Conservation (phyloP, 2,888 invertebrate species). For the Caenorhabditis plicata region DNA sequence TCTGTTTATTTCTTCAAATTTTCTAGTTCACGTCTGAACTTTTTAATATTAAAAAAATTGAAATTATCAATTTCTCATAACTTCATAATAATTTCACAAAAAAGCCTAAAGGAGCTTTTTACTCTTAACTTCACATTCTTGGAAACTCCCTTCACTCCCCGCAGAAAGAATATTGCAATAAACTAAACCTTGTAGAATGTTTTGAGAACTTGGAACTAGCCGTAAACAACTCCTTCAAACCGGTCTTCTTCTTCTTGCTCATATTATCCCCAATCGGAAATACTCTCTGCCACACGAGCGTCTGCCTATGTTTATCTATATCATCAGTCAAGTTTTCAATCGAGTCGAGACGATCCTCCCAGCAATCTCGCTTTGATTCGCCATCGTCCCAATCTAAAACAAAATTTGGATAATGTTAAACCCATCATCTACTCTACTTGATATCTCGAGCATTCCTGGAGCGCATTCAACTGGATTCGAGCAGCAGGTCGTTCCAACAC, state of each 20-base stretch:
- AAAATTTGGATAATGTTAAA: neutral
- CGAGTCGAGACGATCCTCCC: slow-evolving; percentile 29
- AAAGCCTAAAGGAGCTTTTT: too few relatives aligned
- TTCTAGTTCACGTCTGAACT: too few relatives aligned
- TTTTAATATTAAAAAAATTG: too few relatives aligned
- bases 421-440: slow-evolving; percentile 65
- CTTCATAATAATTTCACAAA: too few relatives aligned
- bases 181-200: slow-evolving; percentile 77
- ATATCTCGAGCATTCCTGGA: slow-evolving; percentile 82
- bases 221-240: slow-evolving; percentile 88
- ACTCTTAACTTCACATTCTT: neutral
- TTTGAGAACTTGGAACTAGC: slow-evolving; percentile 96
- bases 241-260: slow-evolving; percentile 57
- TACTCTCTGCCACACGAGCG: slow-evolving; percentile 58
- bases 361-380: slow-evolving; percentile 37
- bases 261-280: slow-evolving; percentile 43
- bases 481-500: slow-evolving; percentile 89
- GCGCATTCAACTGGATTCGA: slow-evolving; percentile 78
- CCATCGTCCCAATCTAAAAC: slow-evolving; percentile 53
- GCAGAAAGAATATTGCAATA: neutral
- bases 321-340: slow-evolving; percentile 47
- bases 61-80: too few relatives aligned
- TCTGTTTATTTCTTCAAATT: too few relatives aligned
- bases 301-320: slow-evolving; percentile 54
- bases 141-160: too few relatives aligned